Conservation (phyloP, 1,140 invertebrate genomes). For the Bombus confusus region DNA sequence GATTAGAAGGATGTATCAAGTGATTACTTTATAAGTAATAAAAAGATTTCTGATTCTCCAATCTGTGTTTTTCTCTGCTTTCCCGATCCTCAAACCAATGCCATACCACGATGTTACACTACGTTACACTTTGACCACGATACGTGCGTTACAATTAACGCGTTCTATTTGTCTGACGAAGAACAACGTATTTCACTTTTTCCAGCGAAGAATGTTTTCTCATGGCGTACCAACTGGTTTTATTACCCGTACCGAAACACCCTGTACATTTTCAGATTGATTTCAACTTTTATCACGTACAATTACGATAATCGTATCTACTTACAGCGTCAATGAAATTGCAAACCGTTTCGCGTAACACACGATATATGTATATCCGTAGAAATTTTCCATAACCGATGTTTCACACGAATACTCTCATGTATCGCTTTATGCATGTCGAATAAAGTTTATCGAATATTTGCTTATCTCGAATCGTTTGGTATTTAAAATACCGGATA, state of each 20-base stretch:
- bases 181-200: background rate
- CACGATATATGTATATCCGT: background rate
- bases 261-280: too few relatives aligned
- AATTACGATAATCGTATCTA: too few relatives aligned
- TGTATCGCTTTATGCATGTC: background rate
- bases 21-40: conserved; percentile 54
- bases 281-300: too few relatives aligned
- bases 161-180: background rate
- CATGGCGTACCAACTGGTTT: too few relatives aligned
- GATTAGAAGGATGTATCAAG: conserved; percentile 52
- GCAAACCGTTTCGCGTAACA: background rate
- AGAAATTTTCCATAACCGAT: background rate
- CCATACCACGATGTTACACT: too few relatives aligned
- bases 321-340: too few relatives aligned
- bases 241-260: too few relatives aligned
- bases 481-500: too few relatives aligned
- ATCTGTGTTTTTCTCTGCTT: background rate
- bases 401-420: background rate
- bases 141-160: background rate
- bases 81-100: too few relatives aligned
- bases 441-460: background rate
- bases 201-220: too few relatives aligned
- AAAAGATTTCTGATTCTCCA: conserved; percentile 50
- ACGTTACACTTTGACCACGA: too few relatives aligned
- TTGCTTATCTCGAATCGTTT: background rate